Evolutionary conservation across 2,797 vertebrate species (phyloP).

Genomic region (Leuciscus waleckii): DNA sequence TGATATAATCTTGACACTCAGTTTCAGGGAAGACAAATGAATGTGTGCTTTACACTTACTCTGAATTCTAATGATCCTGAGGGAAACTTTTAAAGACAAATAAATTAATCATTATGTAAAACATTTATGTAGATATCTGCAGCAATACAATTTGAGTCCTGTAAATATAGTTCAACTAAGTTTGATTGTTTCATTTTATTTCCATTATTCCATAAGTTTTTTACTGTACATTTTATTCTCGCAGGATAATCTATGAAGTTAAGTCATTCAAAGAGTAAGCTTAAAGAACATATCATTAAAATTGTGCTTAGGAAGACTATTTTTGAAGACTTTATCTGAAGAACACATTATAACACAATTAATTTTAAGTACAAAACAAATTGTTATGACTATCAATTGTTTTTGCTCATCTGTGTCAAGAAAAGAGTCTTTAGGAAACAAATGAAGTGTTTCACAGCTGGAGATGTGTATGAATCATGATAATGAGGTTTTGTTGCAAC

Average conservation of each 20-base stretch:
- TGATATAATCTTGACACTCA: conserved; percentile 43
- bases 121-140: not conserved
- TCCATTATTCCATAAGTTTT: not conserved
- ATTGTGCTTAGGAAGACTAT: not conserved
- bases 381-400: not conserved
- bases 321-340: not conserved
- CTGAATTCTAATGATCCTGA: conserved; percentile 23
- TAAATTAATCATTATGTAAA: not conserved
- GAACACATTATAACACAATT: not conserved
- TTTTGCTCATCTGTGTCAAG: not conserved
- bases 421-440: not conserved
- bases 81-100: conserved; percentile 1
- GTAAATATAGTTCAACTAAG: not conserved
- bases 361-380: not conserved
- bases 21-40: conserved; percentile 17
- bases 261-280: not conserved
- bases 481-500: conserved; percentile 26
- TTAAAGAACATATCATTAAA: conserved; percentile 4
- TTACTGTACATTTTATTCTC: not conserved
- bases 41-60: not conserved
- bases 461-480: conserved; percentile 19
- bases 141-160: not conserved
- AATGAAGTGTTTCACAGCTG: conserved; percentile 11
- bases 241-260: no score
- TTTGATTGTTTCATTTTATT: not conserved